Evolutionary conservation across 2,888 invertebrate species (phyloP), one percentile per base, ranked within the genome.

Genomic region (Thalpophila matura): DNA sequence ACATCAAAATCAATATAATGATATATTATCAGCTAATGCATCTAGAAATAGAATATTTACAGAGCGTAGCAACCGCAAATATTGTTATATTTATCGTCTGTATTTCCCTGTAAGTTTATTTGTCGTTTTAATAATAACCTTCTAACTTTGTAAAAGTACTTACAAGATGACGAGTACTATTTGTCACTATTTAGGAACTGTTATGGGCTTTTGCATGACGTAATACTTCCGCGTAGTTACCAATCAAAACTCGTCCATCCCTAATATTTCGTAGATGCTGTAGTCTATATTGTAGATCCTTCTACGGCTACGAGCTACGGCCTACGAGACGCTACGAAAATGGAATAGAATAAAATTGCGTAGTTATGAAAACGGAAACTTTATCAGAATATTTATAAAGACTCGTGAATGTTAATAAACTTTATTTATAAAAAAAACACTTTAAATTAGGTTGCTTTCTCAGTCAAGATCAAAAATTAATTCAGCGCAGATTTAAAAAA

Each of bases 1-100:
- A 57, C 64, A 62, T 58, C 29, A 37, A 46, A 64, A 66, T 75
- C 64, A 64, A 62, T 63, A 51, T 68, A 68, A 61, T 64, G 29
- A 55, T 50, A 47, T 51, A 62, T 56, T 57, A 70, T 59, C 24
- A n/a, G n/a, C n/a, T 33, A 18, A 43, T 45, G 43, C 35, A 53
- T 26, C 20, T 67, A 22, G 33, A 43, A 46, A 57, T 24, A 58
- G 45, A 46, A 49, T 20, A 35, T 27, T 57, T 31, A 24, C 51
- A 31, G 42, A 51, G 38, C 57, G 18, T 18, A 65, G 27, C 20
- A 59, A 60, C 59, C 50, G 56, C 62, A 56, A 63, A 77, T 60
- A 55, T 60, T 47, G 38, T 64, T 20, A 31, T 24, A 43, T 56
- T 51, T 33, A 60, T 29, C 29, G 12, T 18, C 2, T 54, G 2